Evolutionary conservation across 2,113 vertebrate species (phyloP).

Genomic region (Apteryx owenii): DNA sequence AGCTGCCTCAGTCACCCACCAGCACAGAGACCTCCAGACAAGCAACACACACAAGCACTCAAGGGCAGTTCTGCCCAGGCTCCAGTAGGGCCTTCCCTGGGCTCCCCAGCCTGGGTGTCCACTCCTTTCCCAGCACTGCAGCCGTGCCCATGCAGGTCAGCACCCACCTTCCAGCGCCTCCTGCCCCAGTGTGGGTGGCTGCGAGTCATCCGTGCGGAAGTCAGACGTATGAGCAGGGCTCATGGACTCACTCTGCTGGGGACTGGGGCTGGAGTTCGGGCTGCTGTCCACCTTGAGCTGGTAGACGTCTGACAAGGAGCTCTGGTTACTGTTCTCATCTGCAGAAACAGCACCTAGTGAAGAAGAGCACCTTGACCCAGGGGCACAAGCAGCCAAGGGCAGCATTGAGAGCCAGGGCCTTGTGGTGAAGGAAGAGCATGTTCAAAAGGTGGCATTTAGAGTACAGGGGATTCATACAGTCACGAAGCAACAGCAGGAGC

Average conservation of each 20-base stretch:
- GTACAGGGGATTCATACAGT: neutral
- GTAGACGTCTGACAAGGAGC: slow-evolving; percentile 92
- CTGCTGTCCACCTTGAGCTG: slow-evolving; percentile 96
- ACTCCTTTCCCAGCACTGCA: neutral
- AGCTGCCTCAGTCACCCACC: neutral
- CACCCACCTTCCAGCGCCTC: slow-evolving; percentile 91
- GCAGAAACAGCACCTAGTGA: slow-evolving; percentile 64
- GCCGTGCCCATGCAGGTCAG: neutral
- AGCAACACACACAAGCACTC: too few species aligned
- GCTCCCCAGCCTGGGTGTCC: neutral
- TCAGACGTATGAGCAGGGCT: slow-evolving; percentile 88
- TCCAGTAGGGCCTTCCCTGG: neutral
- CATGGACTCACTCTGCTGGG: slow-evolving; percentile 91
- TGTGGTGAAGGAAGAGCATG: neutral
- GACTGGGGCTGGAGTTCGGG: slow-evolving; percentile 91
- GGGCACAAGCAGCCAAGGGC: neutral
- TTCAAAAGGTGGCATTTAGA: neutral
- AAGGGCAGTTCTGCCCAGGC: neutral
- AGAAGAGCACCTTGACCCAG: slow-evolving; percentile 30
- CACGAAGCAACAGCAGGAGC: accelerated
- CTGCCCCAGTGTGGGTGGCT: slow-evolving; percentile 95
- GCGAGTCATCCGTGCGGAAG: slow-evolving; percentile 91
- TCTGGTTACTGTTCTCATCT: slow-evolving; percentile 99
- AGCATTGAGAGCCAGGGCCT: neutral
- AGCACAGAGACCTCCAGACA: neutral